phyloP scores from a whole-genome alignment of 2,888 invertebrate species.

The Notodonta dromedarius region DNA sequence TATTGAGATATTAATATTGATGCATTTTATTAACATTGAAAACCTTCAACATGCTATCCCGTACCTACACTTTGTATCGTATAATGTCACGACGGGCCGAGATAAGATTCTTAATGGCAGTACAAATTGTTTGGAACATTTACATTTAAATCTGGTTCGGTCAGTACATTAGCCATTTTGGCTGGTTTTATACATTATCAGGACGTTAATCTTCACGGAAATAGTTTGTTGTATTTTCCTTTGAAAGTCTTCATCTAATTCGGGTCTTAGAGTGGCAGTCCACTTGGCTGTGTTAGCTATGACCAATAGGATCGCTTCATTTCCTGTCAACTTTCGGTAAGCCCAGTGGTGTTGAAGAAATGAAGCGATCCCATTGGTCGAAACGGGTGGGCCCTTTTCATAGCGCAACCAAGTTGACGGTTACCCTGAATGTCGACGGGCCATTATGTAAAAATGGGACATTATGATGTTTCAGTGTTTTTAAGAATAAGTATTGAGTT shows the following conservation, averaged over 20 bases:
- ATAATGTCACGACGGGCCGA: slow-evolving; percentile 32
- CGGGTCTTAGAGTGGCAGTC: neutral
- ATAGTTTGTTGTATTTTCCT: slow-evolving; percentile 14
- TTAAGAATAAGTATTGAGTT: too few relatives aligned
- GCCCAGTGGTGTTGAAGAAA: too few relatives aligned
- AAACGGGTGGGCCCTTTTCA: too few relatives aligned
- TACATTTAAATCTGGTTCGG: slow-evolving; percentile 41
- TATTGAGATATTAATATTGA: slow-evolving; percentile 3
- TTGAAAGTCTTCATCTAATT: slow-evolving; percentile 6
- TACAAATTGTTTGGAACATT: slow-evolving; percentile 44
- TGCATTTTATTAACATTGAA: slow-evolving; percentile 8
- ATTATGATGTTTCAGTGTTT: neutral
- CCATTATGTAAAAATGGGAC: slow-evolving; percentile 6
- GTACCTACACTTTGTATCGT: slow-evolving; percentile 26
- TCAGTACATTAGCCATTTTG: slow-evolving; percentile 32
- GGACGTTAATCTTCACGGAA: slow-evolving; percentile 24
- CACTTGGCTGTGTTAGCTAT: too few relatives aligned
- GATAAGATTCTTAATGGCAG: slow-evolving; percentile 42
- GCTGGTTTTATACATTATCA: slow-evolving; percentile 28
- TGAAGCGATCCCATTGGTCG: too few relatives aligned
- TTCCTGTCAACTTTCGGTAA: too few relatives aligned
- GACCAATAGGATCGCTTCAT: too few relatives aligned
- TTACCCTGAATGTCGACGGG: too few relatives aligned
- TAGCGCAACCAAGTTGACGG: too few relatives aligned
- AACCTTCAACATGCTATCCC: slow-evolving; percentile 25